Conservation (phyloP, 1,140 invertebrate genomes). For the Bombus confusus region DNA sequence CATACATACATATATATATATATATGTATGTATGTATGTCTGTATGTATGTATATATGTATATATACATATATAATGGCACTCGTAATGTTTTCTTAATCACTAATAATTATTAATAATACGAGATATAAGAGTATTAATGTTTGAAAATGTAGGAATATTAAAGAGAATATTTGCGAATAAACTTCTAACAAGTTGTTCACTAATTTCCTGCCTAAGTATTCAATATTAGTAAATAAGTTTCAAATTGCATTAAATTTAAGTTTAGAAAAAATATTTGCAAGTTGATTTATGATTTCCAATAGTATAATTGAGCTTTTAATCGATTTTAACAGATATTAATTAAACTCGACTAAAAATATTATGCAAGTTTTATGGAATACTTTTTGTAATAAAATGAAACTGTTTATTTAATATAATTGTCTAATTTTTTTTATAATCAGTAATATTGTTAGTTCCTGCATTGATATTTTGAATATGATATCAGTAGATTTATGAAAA, state of each 20-base stretch:
- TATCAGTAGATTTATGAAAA: background rate
- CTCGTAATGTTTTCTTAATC: slow-evolving; percentile 51
- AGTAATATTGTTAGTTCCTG: background rate
- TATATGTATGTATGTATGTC: background rate
- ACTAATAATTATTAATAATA: slow-evolving; percentile 54
- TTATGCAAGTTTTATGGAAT: background rate
- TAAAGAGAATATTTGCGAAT: slow-evolving; percentile 56
- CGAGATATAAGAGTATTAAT: slow-evolving; percentile 52
- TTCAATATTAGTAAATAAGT: background rate
- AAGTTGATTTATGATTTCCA: too few relatives aligned
- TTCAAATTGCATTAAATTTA: background rate
- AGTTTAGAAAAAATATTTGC: background rate
- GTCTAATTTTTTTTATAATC: background rate
- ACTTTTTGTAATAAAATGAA: background rate
- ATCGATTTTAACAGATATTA: background rate
- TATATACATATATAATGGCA: slow-evolving; percentile 36
- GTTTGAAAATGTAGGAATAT: slow-evolving; percentile 55
- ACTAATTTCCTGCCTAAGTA: slow-evolving; percentile 3
- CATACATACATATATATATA: background rate
- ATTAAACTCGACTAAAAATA: background rate
- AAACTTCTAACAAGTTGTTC: slow-evolving; percentile 32
- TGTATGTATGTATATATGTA: background rate
- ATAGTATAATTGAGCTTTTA: background rate
- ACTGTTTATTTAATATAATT: background rate
- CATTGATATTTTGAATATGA: background rate